These are phyloP conservation scores for Phoebastria nigripes DNA, from an alignment of 2,797 vertebrate species.

Conservation along the genomic window DNA sequence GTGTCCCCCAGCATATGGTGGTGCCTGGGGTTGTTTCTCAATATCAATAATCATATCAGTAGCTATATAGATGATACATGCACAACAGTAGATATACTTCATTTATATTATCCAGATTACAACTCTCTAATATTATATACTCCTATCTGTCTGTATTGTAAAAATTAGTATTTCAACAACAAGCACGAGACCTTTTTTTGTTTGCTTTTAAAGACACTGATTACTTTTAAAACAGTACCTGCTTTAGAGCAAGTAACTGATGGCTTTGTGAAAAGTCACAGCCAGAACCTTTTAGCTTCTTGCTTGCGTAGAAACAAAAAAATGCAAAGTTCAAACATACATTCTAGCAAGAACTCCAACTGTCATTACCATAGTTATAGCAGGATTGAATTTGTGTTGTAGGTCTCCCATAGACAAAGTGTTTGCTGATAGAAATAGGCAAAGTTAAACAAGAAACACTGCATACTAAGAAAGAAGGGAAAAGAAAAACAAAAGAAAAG, in stretches of 20 bases:
- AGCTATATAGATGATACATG: neutral
- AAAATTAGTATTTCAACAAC: neutral
- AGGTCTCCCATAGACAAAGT: neutral
- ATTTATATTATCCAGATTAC: neutral
- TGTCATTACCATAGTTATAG: neutral
- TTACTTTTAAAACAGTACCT: neutral
- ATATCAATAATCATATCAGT: neutral
- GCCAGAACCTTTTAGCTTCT: neutral
- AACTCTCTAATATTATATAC: neutral
- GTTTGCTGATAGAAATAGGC: neutral
- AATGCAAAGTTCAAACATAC: neutral
- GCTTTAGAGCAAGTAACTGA: neutral
- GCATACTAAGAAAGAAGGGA: neutral
- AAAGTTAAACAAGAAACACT: neutral
- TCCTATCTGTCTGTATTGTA: neutral
- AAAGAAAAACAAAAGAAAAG: too few species aligned
- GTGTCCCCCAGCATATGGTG: neutral
- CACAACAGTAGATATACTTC: neutral
- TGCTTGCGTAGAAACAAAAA: neutral
- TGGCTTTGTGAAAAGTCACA: neutral
- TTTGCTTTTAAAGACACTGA: neutral
- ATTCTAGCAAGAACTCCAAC: neutral
- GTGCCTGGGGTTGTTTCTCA: neutral
- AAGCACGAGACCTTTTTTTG: neutral
- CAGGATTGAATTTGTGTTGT: neutral